Base-by-base conservation (phyloP, 2,797 vertebrate species). In the Oreortyx pictus region DNA sequence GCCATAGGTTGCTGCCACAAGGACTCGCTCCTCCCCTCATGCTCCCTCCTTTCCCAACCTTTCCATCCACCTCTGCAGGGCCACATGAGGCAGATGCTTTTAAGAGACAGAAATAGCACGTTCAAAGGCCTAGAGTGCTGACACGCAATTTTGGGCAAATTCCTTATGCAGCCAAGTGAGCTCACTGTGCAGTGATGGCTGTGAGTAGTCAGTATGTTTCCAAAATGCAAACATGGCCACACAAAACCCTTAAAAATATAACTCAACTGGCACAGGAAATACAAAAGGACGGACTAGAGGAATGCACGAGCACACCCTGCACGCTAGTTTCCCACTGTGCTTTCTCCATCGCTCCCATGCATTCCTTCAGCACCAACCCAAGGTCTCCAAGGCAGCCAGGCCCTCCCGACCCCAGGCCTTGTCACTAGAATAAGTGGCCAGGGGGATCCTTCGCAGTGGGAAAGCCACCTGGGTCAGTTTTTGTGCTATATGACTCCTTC, bases 291-390 rank as follows among this genome's bases (percentile, higher is more conserved):
- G 29, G 50, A 77, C 61, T 74, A 16, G 8, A 71, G 39, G 67
- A 39, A 14, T 3, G 1, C 9, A 20, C 0, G 4, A 75, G 43
- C 27, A 31, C 0, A 1, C 2, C 43, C 43, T 18, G 14, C 1
- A 18, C 8, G 13, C 8, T 13, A 22, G 8, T 57, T 52, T 76
- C 49, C 62, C 3, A 6, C 7, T 71, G 47, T 1, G 0, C 61
- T 22, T 22, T 18, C 47, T 52, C 11, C 80, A 50, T 6, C 59
- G 7, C 25, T 16, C 86, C 29, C 47, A 72, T 76, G 60, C 47
- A 3, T 1, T 33, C 68, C 82, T 79, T 5, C 2, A 1, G 61
- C 44, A 0, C 0, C 4, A 68, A 20, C 12, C 52, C 80, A 68
- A 10, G 37, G 15, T 15, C 61, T 27, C 46, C 39, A 43, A 54